Conservation (phyloP, 2,113 vertebrate genomes). For the Menidia beryllina region DNA sequence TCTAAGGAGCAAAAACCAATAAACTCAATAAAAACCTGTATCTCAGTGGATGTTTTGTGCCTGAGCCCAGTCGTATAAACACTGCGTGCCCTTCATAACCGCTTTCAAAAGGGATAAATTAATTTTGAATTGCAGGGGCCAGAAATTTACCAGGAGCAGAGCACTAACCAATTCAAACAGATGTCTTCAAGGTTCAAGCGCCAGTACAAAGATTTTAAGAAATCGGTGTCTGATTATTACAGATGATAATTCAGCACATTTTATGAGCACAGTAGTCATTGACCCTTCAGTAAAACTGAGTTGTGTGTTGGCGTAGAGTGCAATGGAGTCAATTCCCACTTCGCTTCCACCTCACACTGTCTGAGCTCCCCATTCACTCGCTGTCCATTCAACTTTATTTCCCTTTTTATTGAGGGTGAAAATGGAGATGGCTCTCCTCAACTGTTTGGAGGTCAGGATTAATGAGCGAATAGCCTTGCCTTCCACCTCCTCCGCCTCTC, state of each 20-base stretch:
- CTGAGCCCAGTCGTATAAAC: conserved; percentile 13
- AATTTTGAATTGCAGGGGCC: background rate
- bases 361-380: conserved; percentile 1
- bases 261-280: conserved; percentile 15
- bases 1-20: no score
- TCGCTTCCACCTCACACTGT: background rate
- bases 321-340: background rate
- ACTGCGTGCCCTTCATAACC: background rate
- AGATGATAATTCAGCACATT: conserved; percentile 26
- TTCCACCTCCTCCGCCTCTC: conserved; percentile 66
- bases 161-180: background rate
- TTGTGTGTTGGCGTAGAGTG: background rate
- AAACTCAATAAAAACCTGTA: no score
- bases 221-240: conserved; percentile 29
- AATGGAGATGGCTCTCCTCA: conserved; percentile 40
- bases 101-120: conserved; percentile 7
- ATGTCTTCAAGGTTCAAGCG: background rate
- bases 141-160: no score
- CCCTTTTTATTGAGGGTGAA: conserved; percentile 51
- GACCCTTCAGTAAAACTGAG: conserved; percentile 12
- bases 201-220: conserved; percentile 14
- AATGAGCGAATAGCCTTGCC: conserved; percentile 51
- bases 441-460: conserved; percentile 57
- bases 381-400: conserved; percentile 32
- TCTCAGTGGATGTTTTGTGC: conserved; percentile 27